Evolutionary conservation across 2,797 vertebrate genomes (phyloP), one percentile per base, ranked within the genome.

Genomic region (Xiphorhynchus erythropygius): DNA sequence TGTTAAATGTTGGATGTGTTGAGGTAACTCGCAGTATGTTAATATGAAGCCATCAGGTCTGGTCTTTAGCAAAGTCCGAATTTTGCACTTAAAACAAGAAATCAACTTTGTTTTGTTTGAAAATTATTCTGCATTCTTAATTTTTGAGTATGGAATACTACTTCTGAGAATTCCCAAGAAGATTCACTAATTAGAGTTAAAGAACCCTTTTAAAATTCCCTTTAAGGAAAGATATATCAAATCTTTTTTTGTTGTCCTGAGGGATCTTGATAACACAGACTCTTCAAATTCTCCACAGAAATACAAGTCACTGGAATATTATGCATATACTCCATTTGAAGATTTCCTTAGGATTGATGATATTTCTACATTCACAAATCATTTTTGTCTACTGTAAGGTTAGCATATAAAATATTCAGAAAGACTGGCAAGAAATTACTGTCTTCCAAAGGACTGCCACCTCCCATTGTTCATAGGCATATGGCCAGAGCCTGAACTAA

Each of bases 121-220:
- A 95, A 91, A 77, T 57, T 46, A 67, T 63, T 64, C 79, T 56
- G 13, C 65, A 70, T 73, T 91, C 90, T 79, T 88, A 55, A 37
- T 90, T 71, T 86, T 53, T 64, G 70, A 84, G 63, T 52, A 60
- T 1, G 13, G 52, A 88, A 24, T 42, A 65, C 25, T 76, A 18
- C 79, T 84, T 93, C 87, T 76, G 59, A 91, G 77, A 93, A 96
- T 95, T 96, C 85, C 89, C 93, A 82, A 79, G 89, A 19, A 96
- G 76, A 50, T 90, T 84, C 3, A 1, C 49, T 96, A 95, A 95
- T 96, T 93, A 97, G 87, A 84, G 57, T 86, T 94, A 94, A 96
- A 91, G 92, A 94, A 94, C 6, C 87, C 80, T 94, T 91, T 96
- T 77, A 90, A 96, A 96, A 96, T 94, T 94, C 89, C 87, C 87